Percentiles rank a stretch among this genome's conserved stretches.
phyloP scores from a whole-genome alignment of 2,113 vertebrate genomes.

The Oreochromis niloticus region DNA sequence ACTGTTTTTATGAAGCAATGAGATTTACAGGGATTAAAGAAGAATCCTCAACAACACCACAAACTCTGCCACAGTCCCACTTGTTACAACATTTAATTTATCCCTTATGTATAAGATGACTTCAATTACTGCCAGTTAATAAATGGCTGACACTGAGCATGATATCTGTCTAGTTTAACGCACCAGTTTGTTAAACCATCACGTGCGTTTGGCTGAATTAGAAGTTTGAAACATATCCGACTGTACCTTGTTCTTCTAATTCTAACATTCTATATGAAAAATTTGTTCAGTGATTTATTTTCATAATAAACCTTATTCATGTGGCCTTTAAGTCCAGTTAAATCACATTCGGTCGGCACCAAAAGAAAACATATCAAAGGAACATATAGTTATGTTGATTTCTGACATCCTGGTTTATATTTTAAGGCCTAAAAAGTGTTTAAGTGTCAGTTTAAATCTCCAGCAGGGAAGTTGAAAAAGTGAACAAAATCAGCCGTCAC shows the following conservation, averaged over 20 bases:
- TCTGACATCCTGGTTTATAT: neutral
- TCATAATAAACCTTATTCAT: neutral
- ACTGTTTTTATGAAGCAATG: neutral
- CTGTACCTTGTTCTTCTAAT: neutral
- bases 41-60: neutral
- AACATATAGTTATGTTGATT: neutral
- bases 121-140: neutral
- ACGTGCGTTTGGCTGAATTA: neutral
- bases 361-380: accelerated
- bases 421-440: neutral
- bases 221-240: neutral
- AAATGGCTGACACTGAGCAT: neutral
- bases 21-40: neutral
- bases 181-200: neutral
- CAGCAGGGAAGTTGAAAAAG: neutral
- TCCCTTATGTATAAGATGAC: neutral
- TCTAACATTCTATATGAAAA: neutral
- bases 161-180: neutral
- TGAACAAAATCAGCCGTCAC: neutral
- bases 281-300: neutral
- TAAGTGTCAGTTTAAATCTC: neutral
- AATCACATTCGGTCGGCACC: neutral
- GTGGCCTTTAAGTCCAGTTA: neutral
- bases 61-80: neutral
- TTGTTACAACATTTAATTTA: neutral